These are phyloP conservation scores for Dioctria rufipes DNA, from an alignment of 2,888 invertebrate species.

Conservation along the genomic window DNA sequence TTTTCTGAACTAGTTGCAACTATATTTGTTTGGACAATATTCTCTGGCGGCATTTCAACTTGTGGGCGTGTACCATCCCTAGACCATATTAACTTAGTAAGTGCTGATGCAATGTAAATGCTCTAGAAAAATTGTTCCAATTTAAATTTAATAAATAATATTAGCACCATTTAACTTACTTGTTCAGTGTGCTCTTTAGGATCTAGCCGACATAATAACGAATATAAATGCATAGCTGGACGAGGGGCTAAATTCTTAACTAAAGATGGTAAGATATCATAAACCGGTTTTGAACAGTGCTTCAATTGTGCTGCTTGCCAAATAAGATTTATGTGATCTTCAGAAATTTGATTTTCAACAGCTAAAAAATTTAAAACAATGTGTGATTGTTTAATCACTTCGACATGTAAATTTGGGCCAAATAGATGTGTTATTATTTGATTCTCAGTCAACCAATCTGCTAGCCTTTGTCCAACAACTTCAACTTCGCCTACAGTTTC, in stretches of 20 bases:
- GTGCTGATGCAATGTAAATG: slow-evolving; percentile 88
- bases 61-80: slow-evolving; percentile 74
- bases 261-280: slow-evolving; percentile 90
- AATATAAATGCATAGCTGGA: slow-evolving; percentile 90
- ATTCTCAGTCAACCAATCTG: slow-evolving; percentile 90
- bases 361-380: slow-evolving; percentile 93
- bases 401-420: slow-evolving; percentile 97
- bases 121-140: slow-evolving; percentile 71
- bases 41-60: slow-evolving; percentile 68
- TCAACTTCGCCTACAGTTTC: slow-evolving; percentile 90
- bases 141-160: slow-evolving; percentile 69
- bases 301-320: slow-evolving; percentile 97
- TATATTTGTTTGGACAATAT: slow-evolving; percentile 72
- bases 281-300: slow-evolving; percentile 94
- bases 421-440: slow-evolving; percentile 95
- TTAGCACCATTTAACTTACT: slow-evolving; percentile 69
- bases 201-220: slow-evolving; percentile 87
- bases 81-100: slow-evolving; percentile 94
- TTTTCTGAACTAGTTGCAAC: slow-evolving; percentile 82
- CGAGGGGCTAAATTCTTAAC: slow-evolving; percentile 91
- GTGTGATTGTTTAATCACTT: slow-evolving; percentile 95
- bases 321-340: slow-evolving; percentile 91
- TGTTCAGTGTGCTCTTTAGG: slow-evolving; percentile 95
- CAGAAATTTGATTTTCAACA: slow-evolving; percentile 90
- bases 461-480: slow-evolving; percentile 85